Evolutionary conservation across 2,888 invertebrate genomes (phyloP).

Genomic region (Drosophila koepferae): DNA sequence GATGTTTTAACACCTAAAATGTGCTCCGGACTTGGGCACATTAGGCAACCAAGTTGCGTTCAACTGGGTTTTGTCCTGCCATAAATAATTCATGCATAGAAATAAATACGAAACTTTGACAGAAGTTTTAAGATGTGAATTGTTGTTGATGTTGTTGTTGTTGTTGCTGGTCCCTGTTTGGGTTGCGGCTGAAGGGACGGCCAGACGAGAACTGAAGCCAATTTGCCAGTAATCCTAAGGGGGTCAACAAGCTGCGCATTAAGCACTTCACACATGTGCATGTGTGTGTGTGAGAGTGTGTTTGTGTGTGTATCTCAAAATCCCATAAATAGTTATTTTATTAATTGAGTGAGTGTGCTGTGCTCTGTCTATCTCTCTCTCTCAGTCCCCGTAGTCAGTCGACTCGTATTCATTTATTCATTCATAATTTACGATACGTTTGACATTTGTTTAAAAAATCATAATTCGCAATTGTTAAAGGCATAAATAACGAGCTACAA

Average conservation of each 20-base stretch:
- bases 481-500: conserved; percentile 51
- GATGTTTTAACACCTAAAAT: conserved; percentile 43
- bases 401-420: conserved; percentile 30
- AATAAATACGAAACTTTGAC: conserved; percentile 72
- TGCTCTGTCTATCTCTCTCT: neutral
- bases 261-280: conserved; percentile 13
- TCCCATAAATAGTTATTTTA: conserved; percentile 76
- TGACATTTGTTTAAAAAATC: conserved; percentile 49
- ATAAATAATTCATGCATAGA: conserved; percentile 77
- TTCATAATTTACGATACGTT: conserved; percentile 37
- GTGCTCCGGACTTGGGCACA: conserved; percentile 23
- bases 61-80: conserved; percentile 43
- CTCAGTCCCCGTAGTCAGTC: neutral
- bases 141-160: neutral
- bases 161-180: neutral
- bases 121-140: conserved; percentile 36
- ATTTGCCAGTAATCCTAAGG: conserved; percentile 66
- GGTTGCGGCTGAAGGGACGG: neutral
- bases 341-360: conserved; percentile 68
- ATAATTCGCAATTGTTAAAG: conserved; percentile 50
- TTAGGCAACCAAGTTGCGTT: conserved; percentile 46
- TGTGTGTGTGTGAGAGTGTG: conserved; percentile 10
- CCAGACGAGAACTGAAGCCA: conserved; percentile 45
- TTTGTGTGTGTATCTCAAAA: conserved; percentile 37
- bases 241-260: conserved; percentile 40